These are phyloP conservation scores for Linnaemya vulpina DNA, from an alignment of 2,888 invertebrate species.

Conservation along the genomic window DNA sequence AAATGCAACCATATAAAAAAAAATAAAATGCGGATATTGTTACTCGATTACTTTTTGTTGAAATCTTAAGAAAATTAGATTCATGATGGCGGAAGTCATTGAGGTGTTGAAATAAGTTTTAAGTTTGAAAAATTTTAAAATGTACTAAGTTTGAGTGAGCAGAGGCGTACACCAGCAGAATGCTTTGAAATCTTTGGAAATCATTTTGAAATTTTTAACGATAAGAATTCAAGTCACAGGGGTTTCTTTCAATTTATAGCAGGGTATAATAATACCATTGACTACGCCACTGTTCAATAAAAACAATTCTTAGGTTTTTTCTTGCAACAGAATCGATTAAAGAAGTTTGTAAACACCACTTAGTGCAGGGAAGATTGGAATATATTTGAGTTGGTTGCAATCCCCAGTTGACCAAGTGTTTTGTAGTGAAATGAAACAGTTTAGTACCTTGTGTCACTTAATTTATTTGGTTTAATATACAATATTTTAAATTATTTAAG, in stretches of 20 bases:
- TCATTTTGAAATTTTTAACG: too few relatives aligned
- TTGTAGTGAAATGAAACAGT: too few relatives aligned
- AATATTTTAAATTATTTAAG: too few relatives aligned
- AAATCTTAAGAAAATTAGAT: conserved; percentile 52
- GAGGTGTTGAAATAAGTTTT: conserved; percentile 37
- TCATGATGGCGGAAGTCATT: conserved; percentile 65
- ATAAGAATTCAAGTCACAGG: too few relatives aligned
- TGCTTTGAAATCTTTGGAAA: conserved; percentile 16
- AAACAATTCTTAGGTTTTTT: conserved; percentile 31
- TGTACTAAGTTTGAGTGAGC: background rate
- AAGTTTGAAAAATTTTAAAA: conserved; percentile 14
- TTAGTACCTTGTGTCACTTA: too few relatives aligned
- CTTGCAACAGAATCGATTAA: conserved; percentile 42
- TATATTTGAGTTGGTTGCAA: too few relatives aligned
- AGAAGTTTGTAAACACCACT: conserved; percentile 27
- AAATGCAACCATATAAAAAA: conserved; percentile 36
- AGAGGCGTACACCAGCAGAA: background rate
- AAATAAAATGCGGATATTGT: conserved; percentile 34
- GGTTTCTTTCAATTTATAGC: too few relatives aligned
- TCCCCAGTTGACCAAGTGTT: too few relatives aligned
- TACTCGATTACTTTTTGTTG: conserved; percentile 14
- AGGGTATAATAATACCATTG: background rate
- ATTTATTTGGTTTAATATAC: too few relatives aligned
- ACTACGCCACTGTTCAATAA: conserved; percentile 14
- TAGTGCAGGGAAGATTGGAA: conserved; percentile 10